Evolutionary conservation across 2,797 vertebrate species (phyloP), one percentile per base, ranked within the genome.

Genomic region (Alectoris magna): DNA sequence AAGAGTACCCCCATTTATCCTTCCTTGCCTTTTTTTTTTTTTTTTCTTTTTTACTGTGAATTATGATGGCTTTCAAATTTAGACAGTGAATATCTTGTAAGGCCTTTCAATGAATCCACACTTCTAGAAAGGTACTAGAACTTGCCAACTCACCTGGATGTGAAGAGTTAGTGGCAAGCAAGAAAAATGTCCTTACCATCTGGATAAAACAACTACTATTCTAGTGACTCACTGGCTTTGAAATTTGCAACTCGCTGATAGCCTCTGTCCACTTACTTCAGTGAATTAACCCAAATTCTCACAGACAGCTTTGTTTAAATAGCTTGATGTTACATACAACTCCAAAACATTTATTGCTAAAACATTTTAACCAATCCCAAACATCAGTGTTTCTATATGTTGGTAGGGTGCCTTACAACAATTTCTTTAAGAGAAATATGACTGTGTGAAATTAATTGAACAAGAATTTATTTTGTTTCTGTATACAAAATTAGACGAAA

Each of bases 391-490:
- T 62, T 19, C 41, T 4, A 74, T 53, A 87, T 0, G 0, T 74
- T 88, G 36, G 51, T 82, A 67, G 14, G 29, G 10, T 81, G 82
- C 48, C 58, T 48, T 91, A n/a, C 3, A 51, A 44, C 10, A 78
- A 77, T 92, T 68, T 51, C 22, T 78, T 89, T 74, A 89, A 88
- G 85, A 96, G 77, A 95, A 92, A 75, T 90, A 75, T 68, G 83
- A 93, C 88, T 95, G 92, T 87, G 72, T 94, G 88, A 95, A 97
- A 93, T 87, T 43, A 96, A 77, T 66, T 95, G 76, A 95, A 96
- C 79, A 93, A 83, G 72, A 80, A 92, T 96, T 97, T 95, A 93
- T 96, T 95, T 96, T 95, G 91, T 79, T 96, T 97, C 88, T 78
- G 27, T 69, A 95, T 94, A 97, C 80, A 97, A 97, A 96, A 81